Conservation (phyloP, 2,113 vertebrate genomes). For the Typhlomys cinereus region DNA sequence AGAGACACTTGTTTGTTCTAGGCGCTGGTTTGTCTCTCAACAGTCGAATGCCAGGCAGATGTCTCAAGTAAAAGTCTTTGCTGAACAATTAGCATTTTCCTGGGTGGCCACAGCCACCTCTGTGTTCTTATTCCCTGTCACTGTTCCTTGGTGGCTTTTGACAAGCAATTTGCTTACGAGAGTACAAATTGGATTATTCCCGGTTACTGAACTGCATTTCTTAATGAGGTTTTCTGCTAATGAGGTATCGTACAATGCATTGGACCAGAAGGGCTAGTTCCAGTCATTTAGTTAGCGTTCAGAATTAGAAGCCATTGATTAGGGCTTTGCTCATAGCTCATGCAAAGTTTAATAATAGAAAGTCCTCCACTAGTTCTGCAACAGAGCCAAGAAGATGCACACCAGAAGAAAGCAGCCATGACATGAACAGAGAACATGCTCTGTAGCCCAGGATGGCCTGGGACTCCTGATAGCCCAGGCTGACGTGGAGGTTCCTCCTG, state of each 20-base stretch:
- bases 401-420: not conserved
- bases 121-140: not conserved
- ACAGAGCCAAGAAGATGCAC: not conserved
- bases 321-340: constrained; percentile 38
- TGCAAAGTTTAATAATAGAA: constrained; percentile 5
- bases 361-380: not conserved
- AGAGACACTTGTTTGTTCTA: not conserved
- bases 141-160: not conserved
- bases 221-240: constrained; percentile 56
- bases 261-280: constrained; percentile 10
- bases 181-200: constrained; percentile 66
- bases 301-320: constrained; percentile 49
- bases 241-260: constrained; percentile 12
- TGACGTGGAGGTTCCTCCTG: too few species aligned
- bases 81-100: not conserved
- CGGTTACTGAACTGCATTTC: constrained; percentile 60
- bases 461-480: too few species aligned
- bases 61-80: not conserved
- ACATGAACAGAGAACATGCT: not conserved
- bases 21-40: not conserved
- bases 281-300: constrained; percentile 31
- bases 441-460: not conserved
- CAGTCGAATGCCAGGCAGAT: not conserved
- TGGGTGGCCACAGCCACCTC: not conserved
- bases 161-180: constrained; percentile 66